phyloP scores from a whole-genome alignment of 2,797 vertebrate species.

The Silurus aristotelis region DNA sequence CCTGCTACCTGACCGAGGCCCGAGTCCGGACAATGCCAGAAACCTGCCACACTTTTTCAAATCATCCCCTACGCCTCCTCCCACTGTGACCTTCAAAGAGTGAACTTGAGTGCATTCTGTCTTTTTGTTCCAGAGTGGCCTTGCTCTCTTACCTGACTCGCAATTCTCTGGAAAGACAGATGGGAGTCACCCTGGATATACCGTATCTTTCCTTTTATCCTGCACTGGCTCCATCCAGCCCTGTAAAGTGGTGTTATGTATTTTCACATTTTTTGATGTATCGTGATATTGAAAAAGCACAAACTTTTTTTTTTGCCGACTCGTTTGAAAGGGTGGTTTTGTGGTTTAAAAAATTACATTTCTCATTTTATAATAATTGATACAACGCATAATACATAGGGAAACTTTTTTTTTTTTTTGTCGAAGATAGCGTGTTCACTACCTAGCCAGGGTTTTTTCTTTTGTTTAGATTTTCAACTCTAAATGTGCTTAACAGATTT shows the following conservation, averaged over 20 bases:
- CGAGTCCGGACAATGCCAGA: constrained; percentile 90
- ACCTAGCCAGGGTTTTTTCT: constrained; percentile 9
- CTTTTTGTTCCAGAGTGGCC: constrained; percentile 52
- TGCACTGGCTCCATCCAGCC: constrained; percentile 17
- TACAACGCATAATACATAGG: background rate
- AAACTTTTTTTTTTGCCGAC: constrained; percentile 21
- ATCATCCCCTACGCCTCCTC: constrained; percentile 85
- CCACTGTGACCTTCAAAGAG: constrained; percentile 85
- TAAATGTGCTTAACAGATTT: constrained; percentile 34
- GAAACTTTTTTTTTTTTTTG: background rate
- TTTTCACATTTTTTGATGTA: constrained; percentile 29
- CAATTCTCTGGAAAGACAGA: constrained; percentile 41
- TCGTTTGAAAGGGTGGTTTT: constrained; percentile 21
- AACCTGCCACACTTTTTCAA: constrained; percentile 97
- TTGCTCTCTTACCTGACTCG: constrained; percentile 55
- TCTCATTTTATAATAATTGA: constrained; percentile 20
- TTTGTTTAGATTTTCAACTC: background rate
- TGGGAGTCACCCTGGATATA: constrained; percentile 63
- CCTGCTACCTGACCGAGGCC: constrained; percentile 90
- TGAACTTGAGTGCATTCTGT: constrained; percentile 60
- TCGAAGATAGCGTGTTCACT: background rate
- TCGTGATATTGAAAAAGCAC: constrained; percentile 47
- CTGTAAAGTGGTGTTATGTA: constrained; percentile 32
- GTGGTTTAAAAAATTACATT: constrained; percentile 28
- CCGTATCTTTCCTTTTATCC: constrained; percentile 59